A percentile compares a stretch with the other conserved stretches of the same genome.
Evolutionary conservation across 2,888 invertebrate genomes (phyloP).

Genomic region (Acleris laterana): DNA sequence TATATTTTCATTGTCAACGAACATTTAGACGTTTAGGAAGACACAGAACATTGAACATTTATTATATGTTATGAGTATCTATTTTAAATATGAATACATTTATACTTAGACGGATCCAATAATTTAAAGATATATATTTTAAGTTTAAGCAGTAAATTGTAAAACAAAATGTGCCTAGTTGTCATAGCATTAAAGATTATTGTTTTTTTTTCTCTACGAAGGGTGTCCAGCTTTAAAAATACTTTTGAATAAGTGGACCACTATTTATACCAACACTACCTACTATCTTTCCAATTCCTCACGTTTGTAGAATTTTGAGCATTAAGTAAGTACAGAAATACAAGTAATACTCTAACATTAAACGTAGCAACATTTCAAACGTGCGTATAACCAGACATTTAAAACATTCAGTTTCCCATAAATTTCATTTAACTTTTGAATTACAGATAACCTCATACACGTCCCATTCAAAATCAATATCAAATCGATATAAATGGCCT

Average conservation of each 20-base stretch:
- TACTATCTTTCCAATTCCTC: slow-evolving; percentile 25
- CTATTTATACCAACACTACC: slow-evolving; percentile 19
- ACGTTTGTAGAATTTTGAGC: slow-evolving; percentile 23
- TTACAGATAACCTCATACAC: not conserved
- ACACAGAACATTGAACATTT: slow-evolving; percentile 30
- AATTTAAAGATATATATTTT: slow-evolving; percentile 3
- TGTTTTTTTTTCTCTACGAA: not conserved
- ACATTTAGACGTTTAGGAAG: slow-evolving; percentile 29
- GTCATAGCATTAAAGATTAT: not conserved
- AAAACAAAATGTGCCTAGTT: not conserved
- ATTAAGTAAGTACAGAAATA: slow-evolving; percentile 1
- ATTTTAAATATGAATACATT: slow-evolving; percentile 6
- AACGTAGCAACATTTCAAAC: not conserved
- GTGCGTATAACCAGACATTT: slow-evolving; percentile 6
- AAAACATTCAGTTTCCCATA: slow-evolving; percentile 1
- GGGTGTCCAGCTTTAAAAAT: slow-evolving; percentile 6
- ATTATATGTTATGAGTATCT: slow-evolving; percentile 18
- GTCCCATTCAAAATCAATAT: too few species aligned
- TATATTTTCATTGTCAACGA: slow-evolving; percentile 73
- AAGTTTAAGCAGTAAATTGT: slow-evolving; percentile 5
- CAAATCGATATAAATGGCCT: too few species aligned
- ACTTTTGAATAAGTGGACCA: slow-evolving; percentile 22
- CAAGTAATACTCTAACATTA: not conserved
- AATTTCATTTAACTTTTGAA: not conserved
- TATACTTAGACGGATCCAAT: slow-evolving; percentile 37